Evolutionary conservation across 2,888 invertebrate species (phyloP).

Genomic region (Rhodophaea formosa): DNA sequence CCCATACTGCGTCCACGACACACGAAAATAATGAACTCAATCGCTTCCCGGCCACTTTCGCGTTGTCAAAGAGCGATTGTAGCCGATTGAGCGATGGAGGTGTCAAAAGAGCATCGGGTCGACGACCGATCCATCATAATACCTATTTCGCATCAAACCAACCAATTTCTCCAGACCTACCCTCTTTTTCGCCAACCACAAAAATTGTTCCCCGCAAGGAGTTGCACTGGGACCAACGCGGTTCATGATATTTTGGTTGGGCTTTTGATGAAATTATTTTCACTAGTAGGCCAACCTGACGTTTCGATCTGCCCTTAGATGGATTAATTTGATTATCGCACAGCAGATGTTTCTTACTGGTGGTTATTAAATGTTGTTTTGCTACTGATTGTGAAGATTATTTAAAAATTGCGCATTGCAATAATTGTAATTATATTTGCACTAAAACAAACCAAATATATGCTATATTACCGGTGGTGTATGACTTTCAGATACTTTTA

Average conservation of each 20-base stretch:
- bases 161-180: slow-evolving; percentile 44
- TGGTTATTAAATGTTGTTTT: slow-evolving; percentile 28
- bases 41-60: slow-evolving; percentile 57
- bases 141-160: slow-evolving; percentile 48
- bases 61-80: slow-evolving; percentile 68
- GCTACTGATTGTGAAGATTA: not conserved
- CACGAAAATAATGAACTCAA: slow-evolving; percentile 67
- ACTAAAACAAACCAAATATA: no score
- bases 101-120: slow-evolving; percentile 71
- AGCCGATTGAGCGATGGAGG: slow-evolving; percentile 73
- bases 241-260: slow-evolving; percentile 42
- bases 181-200: slow-evolving; percentile 19
- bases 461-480: no score
- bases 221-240: slow-evolving; percentile 18
- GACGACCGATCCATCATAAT: slow-evolving; percentile 72
- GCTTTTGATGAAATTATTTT: slow-evolving; percentile 70
- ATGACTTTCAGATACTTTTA: no score
- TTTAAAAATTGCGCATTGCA: not conserved
- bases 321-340: slow-evolving; percentile 78
- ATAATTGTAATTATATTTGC: no score
- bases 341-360: slow-evolving; percentile 68
- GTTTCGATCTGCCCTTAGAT: slow-evolving; percentile 79
- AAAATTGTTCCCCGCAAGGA: slow-evolving; percentile 8
- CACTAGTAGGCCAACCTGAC: slow-evolving; percentile 70
- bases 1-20: slow-evolving; percentile 36